A percentile compares a stretch with the other conserved stretches of the same genome.
phyloP scores from a whole-genome alignment of 1,140 invertebrate species.

The Harlomillsia oculata region DNA sequence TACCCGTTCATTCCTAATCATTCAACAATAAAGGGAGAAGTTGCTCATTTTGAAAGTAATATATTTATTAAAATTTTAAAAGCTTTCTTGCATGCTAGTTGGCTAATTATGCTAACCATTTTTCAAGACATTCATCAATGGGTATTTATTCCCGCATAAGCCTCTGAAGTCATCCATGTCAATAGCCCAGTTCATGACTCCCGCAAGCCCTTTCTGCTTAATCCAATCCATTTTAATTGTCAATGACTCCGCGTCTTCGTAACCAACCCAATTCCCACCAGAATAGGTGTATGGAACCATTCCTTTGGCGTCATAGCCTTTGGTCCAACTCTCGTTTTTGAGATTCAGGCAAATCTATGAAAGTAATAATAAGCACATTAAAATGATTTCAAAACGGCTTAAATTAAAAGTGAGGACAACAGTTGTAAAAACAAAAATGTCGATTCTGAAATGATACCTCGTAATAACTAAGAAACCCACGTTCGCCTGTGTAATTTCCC shows the following conservation, averaged over 20 bases:
- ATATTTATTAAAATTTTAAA: constrained; percentile 36
- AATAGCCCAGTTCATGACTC: constrained; percentile 81
- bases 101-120: constrained; percentile 39
- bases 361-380: neutral
- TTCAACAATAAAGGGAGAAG: constrained; percentile 12
- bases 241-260: constrained; percentile 40
- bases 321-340: constrained; percentile 62
- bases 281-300: constrained; percentile 47
- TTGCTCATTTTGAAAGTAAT: neutral
- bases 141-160: constrained; percentile 64
- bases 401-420: neutral
- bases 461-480: constrained; percentile 77
- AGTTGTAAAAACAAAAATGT: neutral
- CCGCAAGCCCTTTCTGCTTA: constrained; percentile 66
- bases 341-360: constrained; percentile 56
- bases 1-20: constrained; percentile 56
- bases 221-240: constrained; percentile 81
- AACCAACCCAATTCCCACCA: constrained; percentile 29
- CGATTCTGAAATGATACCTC: constrained; percentile 49
- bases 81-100: neutral
- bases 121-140: constrained; percentile 59
- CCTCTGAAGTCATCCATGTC: constrained; percentile 77
- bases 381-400: neutral
- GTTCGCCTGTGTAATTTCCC: constrained; percentile 71
- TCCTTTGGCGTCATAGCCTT: constrained; percentile 69